These are phyloP conservation scores for Ivindomyrus marchei DNA, from an alignment of 2,113 vertebrate genomes.

Conservation along the genomic window DNA sequence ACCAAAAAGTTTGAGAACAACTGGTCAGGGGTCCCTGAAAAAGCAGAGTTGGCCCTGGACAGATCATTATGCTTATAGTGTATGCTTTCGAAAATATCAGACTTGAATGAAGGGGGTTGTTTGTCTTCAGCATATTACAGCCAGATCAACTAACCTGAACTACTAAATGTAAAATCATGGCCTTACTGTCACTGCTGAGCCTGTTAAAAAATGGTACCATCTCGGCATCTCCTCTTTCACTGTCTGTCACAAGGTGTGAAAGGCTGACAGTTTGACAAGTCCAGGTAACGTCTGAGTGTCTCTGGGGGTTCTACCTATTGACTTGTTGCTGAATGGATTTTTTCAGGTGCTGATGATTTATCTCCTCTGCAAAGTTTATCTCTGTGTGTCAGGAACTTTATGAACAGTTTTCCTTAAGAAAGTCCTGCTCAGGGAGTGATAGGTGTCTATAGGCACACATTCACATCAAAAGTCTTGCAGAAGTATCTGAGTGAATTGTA, in stretches of 20 bases:
- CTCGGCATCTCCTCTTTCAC: not conserved
- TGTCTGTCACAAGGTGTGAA: not conserved
- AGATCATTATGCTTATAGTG: not conserved
- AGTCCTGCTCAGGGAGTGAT: not conserved
- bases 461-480: not conserved
- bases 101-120: not conserved
- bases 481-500: not conserved
- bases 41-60: not conserved
- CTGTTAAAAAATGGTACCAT: not conserved
- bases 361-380: not conserved
- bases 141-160: not conserved
- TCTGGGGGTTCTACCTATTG: not conserved
- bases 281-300: not conserved
- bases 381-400: not conserved
- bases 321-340: not conserved
- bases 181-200: not conserved
- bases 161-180: not conserved
- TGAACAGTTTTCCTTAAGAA: not conserved
- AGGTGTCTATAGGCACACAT: not conserved
- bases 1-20: not conserved
- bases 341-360: not conserved
- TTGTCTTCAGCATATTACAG: not conserved
- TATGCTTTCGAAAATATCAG: not conserved
- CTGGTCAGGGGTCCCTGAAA: not conserved
- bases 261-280: not conserved